phyloP scores from a whole-genome alignment of 2,113 vertebrate species.

The Ascaphus truei region DNA sequence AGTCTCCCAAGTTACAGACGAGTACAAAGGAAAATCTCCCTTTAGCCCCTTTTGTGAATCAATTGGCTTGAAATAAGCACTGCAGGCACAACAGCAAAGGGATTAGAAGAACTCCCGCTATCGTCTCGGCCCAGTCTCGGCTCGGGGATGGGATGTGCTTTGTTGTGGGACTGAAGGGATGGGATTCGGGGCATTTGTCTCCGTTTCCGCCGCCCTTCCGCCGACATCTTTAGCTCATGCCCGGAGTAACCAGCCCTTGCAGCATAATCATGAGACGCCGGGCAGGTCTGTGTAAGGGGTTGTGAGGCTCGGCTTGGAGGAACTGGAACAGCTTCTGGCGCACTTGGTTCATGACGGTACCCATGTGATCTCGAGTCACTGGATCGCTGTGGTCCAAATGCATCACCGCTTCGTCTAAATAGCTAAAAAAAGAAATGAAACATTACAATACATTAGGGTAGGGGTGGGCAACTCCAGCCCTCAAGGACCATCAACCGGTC shows the following conservation, averaged over 20 bases:
- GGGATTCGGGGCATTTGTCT: too few species aligned
- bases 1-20: too few species aligned
- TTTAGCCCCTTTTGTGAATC: too few species aligned
- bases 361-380: constrained; percentile 93
- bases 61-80: too few species aligned
- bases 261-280: constrained; percentile 95
- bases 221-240: constrained; percentile 66
- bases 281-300: constrained; percentile 75
- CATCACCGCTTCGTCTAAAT: constrained; percentile 95
- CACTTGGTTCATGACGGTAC: constrained; percentile 85
- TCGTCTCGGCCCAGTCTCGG: background rate
- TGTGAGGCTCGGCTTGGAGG: constrained; percentile 87
- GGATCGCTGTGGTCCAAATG: constrained; percentile 92
- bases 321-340: constrained; percentile 89
- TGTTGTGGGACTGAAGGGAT: too few species aligned
- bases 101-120: too few species aligned
- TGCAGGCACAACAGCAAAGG: too few species aligned
- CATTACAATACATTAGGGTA: too few species aligned
- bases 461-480: too few species aligned
- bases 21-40: too few species aligned
- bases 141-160: background rate
- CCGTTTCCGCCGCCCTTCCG: too few species aligned
- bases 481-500: too few species aligned
- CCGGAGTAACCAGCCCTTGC: constrained; percentile 81
- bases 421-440: constrained; percentile 65